Conservation (phyloP, 2,888 invertebrate species). For the Isotomurus palustris region DNA sequence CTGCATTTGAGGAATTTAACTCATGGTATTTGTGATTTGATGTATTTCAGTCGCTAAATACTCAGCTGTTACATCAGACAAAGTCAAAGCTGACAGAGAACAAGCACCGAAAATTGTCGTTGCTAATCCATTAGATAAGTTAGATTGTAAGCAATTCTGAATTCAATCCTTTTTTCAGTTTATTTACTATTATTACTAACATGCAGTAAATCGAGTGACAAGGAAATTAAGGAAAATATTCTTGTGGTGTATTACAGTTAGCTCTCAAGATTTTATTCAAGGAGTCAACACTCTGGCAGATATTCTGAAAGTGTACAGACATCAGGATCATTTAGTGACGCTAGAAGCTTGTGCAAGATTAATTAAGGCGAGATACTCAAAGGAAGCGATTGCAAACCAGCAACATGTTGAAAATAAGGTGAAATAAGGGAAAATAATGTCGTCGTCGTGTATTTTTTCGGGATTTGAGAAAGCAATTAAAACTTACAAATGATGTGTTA, state of each 20-base stretch:
- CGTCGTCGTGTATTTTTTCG: too few relatives aligned
- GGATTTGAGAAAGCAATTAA: too few relatives aligned
- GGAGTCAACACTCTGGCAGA: conserved; percentile 76
- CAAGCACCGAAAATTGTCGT: conserved; percentile 69
- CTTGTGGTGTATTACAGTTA: conserved; percentile 57
- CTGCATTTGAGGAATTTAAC: not conserved
- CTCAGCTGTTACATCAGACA: conserved; percentile 61
- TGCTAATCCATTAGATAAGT: conserved; percentile 75
- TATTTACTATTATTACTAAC: too few relatives aligned
- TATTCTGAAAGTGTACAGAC: conserved; percentile 71
- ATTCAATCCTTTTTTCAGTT: not conserved
- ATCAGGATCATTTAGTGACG: conserved; percentile 73
- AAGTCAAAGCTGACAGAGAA: conserved; percentile 56
- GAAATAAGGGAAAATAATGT: too few relatives aligned
- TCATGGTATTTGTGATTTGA: conserved; percentile 2
- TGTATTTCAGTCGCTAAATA: conserved; percentile 59
- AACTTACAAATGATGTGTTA: conserved; percentile 15
- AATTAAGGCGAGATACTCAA: conserved; percentile 57
- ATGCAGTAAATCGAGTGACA: too few relatives aligned
- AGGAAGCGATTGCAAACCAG: conserved; percentile 58
- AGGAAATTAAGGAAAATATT: not conserved
- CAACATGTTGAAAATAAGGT: conserved; percentile 50
- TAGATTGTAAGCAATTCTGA: conserved; percentile 70
- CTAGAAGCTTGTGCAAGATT: conserved; percentile 65
- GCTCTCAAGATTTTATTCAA: conserved; percentile 72